Conservation (phyloP, 2,797 vertebrate genomes). For the Syngnathus rostellatus region DNA sequence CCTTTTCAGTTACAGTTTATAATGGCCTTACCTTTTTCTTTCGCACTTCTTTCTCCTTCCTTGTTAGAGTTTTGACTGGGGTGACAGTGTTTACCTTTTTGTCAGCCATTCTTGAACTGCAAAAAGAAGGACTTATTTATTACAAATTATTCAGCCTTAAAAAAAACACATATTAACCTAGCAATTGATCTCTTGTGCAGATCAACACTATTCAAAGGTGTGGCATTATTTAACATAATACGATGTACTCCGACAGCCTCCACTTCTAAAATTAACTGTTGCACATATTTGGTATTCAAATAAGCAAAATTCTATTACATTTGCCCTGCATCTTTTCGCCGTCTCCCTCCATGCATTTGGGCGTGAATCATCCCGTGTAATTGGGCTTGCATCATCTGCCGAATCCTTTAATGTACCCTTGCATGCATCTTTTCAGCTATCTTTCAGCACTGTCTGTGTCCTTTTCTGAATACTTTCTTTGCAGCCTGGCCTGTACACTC, state of each 20-base stretch:
- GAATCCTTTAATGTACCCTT: too few relatives aligned
- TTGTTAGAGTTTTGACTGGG: conserved; percentile 65
- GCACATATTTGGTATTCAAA: background rate
- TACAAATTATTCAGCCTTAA: background rate
- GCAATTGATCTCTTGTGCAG: background rate
- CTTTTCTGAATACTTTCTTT: background rate
- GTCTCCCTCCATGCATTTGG: background rate
- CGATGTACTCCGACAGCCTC: background rate
- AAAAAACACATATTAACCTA: background rate
- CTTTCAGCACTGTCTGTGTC: background rate
- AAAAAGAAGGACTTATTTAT: conserved; percentile 4
- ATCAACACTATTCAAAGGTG: background rate
- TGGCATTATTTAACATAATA: background rate
- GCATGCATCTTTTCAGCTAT: too few relatives aligned
- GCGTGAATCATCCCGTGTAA: background rate
- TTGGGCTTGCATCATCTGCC: too few relatives aligned
- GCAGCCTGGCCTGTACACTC: background rate
- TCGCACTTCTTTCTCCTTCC: conserved; percentile 68
- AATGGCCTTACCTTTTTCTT: conserved; percentile 69
- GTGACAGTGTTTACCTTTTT: conserved; percentile 66
- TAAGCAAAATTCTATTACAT: background rate
- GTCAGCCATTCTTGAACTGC: conserved; percentile 71
- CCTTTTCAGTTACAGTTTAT: background rate
- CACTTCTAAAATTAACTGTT: background rate
- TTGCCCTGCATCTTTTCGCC: background rate